Evolutionary conservation across 64 coral and sea anemone genomes (phyloP).

Genomic region (Dendronephthya gigantea): DNA sequence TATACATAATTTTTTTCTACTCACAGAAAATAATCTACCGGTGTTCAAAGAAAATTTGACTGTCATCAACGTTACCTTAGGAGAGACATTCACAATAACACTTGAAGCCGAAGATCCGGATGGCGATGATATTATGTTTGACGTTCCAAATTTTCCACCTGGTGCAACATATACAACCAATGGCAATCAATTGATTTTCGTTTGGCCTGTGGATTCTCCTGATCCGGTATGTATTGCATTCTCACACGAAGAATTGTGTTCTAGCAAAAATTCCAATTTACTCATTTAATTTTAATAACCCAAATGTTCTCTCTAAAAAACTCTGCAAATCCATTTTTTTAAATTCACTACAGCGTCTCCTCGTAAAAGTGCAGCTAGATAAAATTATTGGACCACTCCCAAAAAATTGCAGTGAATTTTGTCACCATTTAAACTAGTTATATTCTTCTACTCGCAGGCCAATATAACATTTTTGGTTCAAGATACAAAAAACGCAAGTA

Average conservation of each 20-base stretch:
- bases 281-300: too few species aligned
- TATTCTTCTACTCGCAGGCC: background rate
- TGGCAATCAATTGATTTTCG: background rate
- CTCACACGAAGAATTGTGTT: too few species aligned
- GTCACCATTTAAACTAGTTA: background rate
- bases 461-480: background rate
- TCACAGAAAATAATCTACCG: background rate
- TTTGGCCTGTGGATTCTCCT: background rate
- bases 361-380: too few species aligned
- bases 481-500: background rate
- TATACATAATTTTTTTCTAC: background rate
- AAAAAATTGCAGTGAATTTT: too few species aligned
- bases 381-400: too few species aligned
- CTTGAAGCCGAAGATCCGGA: background rate
- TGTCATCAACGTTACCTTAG: background rate
- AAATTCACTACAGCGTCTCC: too few species aligned
- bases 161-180: background rate
- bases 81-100: background rate
- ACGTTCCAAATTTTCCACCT: background rate
- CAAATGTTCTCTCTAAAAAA: too few species aligned
- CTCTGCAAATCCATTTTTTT: too few species aligned
- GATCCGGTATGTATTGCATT: background rate
- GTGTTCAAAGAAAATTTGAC: background rate
- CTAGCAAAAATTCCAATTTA: too few species aligned
- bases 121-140: background rate